These are phyloP conservation scores for Notospermus geniculatus DNA, from an alignment of 1,140 invertebrate species.

Conservation along the genomic window DNA sequence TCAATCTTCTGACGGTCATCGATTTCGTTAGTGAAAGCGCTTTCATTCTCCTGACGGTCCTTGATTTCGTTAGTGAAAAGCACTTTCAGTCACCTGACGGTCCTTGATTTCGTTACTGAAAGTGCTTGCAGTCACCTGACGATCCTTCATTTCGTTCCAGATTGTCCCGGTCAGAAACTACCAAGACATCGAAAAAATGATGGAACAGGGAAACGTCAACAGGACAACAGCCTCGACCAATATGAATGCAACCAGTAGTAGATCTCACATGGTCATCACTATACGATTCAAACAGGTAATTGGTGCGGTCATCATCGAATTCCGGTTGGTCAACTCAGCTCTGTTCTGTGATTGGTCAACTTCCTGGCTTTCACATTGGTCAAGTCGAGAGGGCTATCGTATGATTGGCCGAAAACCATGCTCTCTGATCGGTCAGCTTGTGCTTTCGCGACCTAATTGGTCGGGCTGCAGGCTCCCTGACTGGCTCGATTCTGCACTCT, in stretches of 20 bases:
- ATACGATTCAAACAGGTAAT: constrained; percentile 38
- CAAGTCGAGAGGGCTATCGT: constrained; percentile 15
- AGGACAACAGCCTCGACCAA: constrained; percentile 63
- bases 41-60: too few species aligned
- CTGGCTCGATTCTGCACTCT: too few species aligned
- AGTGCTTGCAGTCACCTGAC: too few species aligned
- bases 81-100: too few species aligned
- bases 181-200: constrained; percentile 58
- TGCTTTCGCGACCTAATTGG: too few species aligned
- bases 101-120: too few species aligned
- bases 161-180: constrained; percentile 55
- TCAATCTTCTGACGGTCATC: too few species aligned
- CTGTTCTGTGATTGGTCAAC: not conserved
- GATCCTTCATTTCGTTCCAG: not conserved
- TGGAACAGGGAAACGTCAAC: constrained; percentile 61
- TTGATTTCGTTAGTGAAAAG: too few species aligned
- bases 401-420: too few species aligned
- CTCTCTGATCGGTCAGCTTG: too few species aligned
- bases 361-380: constrained; percentile 19
- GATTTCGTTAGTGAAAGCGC: too few species aligned
- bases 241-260: constrained; percentile 63
- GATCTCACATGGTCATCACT: constrained; percentile 42
- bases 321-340: not conserved
- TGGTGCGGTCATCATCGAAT: not conserved
- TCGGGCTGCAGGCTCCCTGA: too few species aligned